phyloP scores from a whole-genome alignment of 2,797 vertebrate genomes.

The Manis pentadactyla region DNA sequence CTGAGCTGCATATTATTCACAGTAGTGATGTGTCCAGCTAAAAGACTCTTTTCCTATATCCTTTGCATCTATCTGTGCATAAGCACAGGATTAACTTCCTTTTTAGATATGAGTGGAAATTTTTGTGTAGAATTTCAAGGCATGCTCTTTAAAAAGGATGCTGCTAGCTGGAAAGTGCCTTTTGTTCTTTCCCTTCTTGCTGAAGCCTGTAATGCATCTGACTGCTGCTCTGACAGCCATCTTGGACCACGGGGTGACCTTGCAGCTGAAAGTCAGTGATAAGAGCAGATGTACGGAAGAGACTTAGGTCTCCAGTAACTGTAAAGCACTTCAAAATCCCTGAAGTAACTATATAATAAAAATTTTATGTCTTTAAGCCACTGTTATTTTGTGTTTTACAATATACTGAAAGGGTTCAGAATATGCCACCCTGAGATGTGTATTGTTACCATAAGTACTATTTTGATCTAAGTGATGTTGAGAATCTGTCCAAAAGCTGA shows the following conservation, averaged over 20 bases:
- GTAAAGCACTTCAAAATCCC: background rate
- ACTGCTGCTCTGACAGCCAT: background rate
- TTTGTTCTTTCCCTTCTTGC: background rate
- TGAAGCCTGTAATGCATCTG: background rate
- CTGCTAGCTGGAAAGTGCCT: background rate
- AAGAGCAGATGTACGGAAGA: background rate
- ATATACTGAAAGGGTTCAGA: background rate
- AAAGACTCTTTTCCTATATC: background rate
- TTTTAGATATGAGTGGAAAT: background rate
- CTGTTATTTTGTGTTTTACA: background rate
- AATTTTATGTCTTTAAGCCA: background rate
- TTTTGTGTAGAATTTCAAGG: background rate
- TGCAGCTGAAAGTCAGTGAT: background rate
- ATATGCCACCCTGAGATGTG: background rate
- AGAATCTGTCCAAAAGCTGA: background rate
- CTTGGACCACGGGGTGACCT: background rate
- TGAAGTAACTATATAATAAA: background rate
- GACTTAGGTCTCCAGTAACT: background rate
- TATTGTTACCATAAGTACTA: background rate
- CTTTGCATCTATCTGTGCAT: background rate
- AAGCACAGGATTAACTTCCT: background rate
- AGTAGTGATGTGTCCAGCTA: background rate
- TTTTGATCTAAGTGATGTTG: background rate
- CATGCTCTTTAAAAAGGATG: background rate
- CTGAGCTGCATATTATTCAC: background rate